Evolutionary conservation across 2,113 vertebrate species (phyloP).

Genomic region (Uria aalge): DNA sequence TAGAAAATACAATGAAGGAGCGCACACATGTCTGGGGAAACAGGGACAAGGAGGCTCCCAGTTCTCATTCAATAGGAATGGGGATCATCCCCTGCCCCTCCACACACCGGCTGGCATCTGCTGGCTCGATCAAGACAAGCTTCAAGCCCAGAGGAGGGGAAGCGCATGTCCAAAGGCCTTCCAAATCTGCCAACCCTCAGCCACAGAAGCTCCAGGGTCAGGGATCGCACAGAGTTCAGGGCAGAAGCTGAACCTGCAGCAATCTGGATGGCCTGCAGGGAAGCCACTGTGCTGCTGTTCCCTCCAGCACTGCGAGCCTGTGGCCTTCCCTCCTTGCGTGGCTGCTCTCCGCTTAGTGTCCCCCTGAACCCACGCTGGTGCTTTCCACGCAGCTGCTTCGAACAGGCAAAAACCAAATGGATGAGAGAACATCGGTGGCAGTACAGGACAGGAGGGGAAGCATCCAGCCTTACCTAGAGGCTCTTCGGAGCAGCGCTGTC

Average conservation of each 20-base stretch:
- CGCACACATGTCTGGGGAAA: rapidly evolving
- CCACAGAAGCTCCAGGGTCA: background rate
- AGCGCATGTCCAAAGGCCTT: background rate
- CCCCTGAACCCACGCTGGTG: rapidly evolving
- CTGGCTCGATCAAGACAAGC: background rate
- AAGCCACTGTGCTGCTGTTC: rapidly evolving
- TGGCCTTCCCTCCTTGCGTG: background rate
- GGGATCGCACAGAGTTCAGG: background rate
- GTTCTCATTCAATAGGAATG: rapidly evolving
- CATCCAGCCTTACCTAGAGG: background rate
- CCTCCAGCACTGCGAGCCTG: background rate
- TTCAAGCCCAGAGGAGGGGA: background rate
- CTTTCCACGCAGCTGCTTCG: background rate
- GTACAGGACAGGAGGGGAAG: background rate
- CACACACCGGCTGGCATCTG: rapidly evolving
- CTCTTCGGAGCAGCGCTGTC: rapidly evolving
- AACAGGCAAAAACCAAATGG: background rate
- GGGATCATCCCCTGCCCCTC: background rate
- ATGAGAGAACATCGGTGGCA: background rate
- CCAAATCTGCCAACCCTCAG: background rate
- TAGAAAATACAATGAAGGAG: background rate
- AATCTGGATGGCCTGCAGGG: rapidly evolving
- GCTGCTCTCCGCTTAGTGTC: rapidly evolving
- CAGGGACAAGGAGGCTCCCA: background rate
- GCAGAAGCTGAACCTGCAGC: background rate